Base-by-base conservation (phyloP, 2,797 vertebrate genomes). In the Meriones psammophilus region DNA sequence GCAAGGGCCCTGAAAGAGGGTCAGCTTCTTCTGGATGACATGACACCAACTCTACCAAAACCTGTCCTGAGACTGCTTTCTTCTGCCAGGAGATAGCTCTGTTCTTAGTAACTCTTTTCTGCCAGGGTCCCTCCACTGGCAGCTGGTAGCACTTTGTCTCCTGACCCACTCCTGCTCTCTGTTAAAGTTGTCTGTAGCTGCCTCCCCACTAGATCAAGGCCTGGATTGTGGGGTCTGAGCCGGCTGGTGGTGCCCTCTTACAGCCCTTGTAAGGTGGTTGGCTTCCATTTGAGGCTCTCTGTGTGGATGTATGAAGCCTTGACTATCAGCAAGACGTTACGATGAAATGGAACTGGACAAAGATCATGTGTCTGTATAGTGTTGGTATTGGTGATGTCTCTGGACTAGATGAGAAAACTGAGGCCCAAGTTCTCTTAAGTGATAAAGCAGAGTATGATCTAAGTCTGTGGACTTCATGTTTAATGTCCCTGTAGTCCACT, bases 271-370 rank as follows among this genome's bases (percentile, higher is more conserved):
- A 56, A 17, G 33, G 26, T 68, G 14, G 46, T 28, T 4, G 4
- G 30, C 20, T 60, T 60, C 79, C 74, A 30, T 62, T 15, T 73
- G 28, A n/a, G 36, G 9, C 22, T 24, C 36, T 84, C 28, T n/a
- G 42, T 79, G 28, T 42, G 26, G 26, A 33, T 28, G 26, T 50
- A 33, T 30, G 26, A 39, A 15, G 64, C 50, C 62, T 33, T 42
- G 15, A 10, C 74, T 17, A 7, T 33, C 79, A 8, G 4, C 0
- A 0, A 2, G 9, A 7, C 3, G 15, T 8, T 36, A 28, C 12
- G 46, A 84, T 6, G 22, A 30, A 8, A 56, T 18, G 39, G 58
- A 2, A 1, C 28, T 69, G 46, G 5, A 42, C 42, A 68, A 33
- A 66, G 24, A 3, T 3, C 18, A 15, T 3, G 12, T 46, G 12